These are phyloP conservation scores for Heliconius charithonia DNA, from an alignment of 2,888 invertebrate genomes.

Conservation along the genomic window DNA sequence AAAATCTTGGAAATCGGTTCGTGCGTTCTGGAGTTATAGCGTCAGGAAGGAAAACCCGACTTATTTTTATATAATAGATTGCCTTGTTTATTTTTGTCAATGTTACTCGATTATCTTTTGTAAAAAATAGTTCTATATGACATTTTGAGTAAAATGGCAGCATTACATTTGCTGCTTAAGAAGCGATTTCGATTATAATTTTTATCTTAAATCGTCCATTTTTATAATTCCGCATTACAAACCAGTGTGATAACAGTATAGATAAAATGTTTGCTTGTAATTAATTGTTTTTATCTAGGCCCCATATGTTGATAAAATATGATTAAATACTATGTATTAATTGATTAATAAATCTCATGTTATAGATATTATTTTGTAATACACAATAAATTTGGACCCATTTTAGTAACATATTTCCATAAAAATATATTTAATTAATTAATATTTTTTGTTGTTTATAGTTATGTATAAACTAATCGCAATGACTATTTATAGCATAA, in stretches of 20 bases:
- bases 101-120: neutral
- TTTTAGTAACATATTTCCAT: neutral
- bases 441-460: too few species aligned
- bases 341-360: neutral
- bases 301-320: slow-evolving; percentile 1
- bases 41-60: too few species aligned
- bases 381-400: neutral
- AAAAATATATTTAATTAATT: too few species aligned
- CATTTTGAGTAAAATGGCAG: neutral
- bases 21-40: too few species aligned
- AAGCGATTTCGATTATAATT: neutral
- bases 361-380: neutral
- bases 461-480: too few species aligned
- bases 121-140: neutral
- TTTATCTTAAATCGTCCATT: neutral
- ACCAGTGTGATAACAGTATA: slow-evolving; percentile 4
- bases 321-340: neutral
- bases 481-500: too few species aligned
- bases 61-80: too few species aligned
- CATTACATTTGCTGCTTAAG: neutral
- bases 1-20: too few species aligned
- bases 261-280: slow-evolving; percentile 12
- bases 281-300: slow-evolving; percentile 18
- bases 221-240: slow-evolving; percentile 9
- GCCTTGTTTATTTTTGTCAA: neutral